Evolutionary conservation across 2,113 vertebrate species (phyloP).

Genomic region (Papio anubis): DNA sequence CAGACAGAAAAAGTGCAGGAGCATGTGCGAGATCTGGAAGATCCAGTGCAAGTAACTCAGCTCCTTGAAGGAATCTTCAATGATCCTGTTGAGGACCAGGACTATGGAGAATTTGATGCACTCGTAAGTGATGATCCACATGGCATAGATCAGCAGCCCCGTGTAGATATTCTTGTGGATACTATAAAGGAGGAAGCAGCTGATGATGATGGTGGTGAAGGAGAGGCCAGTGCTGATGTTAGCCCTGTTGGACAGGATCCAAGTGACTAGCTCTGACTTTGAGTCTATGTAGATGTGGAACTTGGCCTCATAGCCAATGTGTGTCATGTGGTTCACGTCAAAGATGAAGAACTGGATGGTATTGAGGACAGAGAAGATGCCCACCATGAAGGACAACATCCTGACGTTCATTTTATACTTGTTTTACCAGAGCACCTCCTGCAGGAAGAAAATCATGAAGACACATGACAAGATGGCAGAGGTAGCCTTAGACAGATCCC

Average conservation of each 20-base stretch:
- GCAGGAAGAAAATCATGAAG: not conserved
- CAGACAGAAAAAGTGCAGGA: slow-evolving; percentile 53
- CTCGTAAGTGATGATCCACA: slow-evolving; percentile 66
- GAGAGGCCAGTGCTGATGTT: not conserved
- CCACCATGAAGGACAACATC: not conserved
- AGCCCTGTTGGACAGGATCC: not conserved
- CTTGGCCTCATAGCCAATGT: not conserved
- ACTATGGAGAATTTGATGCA: not conserved
- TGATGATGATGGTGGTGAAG: not conserved
- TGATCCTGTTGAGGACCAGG: not conserved
- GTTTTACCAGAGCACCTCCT: not conserved
- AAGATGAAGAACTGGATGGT: slow-evolving; percentile 76
- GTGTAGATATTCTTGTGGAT: not conserved
- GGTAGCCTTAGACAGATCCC: not conserved
- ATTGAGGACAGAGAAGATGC: slow-evolving; percentile 66
- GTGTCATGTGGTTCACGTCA: not conserved
- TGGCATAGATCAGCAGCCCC: not conserved
- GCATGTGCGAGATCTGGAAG: slow-evolving; percentile 40
- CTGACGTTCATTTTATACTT: not conserved
- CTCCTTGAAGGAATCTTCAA: not conserved
- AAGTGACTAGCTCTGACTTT: rapidly evolving
- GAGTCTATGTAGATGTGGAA: not conserved
- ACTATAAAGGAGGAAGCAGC: slow-evolving; percentile 52
- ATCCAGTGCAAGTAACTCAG: slow-evolving; percentile 9
- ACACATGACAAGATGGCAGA: not conserved